Evolutionary conservation across 2,113 vertebrate species (phyloP).

Genomic region (Microtus ochrogaster): DNA sequence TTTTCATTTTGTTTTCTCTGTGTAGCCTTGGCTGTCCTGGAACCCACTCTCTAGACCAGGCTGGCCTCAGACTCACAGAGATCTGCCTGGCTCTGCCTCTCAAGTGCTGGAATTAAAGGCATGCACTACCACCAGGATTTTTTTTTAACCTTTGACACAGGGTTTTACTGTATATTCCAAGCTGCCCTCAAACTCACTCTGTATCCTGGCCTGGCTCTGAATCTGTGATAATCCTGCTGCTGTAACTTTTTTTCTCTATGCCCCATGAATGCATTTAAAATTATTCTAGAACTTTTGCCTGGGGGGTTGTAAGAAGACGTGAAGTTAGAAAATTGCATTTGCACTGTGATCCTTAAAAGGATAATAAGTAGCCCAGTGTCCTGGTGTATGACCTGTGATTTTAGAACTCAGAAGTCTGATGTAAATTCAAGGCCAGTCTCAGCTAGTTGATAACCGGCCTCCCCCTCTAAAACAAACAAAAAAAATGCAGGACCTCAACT

Average conservation of each 20-base stretch:
- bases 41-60: neutral
- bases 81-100: neutral
- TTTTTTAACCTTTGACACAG: neutral
- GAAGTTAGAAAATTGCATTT: constrained; percentile 1
- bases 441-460: neutral
- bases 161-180: neutral
- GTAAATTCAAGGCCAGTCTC: neutral
- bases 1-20: neutral
- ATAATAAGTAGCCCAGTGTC: neutral
- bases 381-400: neutral
- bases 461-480: neutral
- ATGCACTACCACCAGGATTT: neutral
- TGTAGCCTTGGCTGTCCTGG: neutral
- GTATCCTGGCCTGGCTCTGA: neutral
- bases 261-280: constrained; percentile 20
- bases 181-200: neutral
- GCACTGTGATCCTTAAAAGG: neutral
- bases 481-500: neutral
- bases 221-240: neutral
- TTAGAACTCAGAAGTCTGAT: neutral
- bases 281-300: neutral
- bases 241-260: neutral
- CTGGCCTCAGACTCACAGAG: neutral
- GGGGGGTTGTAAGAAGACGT: neutral
- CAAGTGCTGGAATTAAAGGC: neutral